Conservation (phyloP, 2,888 invertebrate genomes). For the Boloria euphrosyne region DNA sequence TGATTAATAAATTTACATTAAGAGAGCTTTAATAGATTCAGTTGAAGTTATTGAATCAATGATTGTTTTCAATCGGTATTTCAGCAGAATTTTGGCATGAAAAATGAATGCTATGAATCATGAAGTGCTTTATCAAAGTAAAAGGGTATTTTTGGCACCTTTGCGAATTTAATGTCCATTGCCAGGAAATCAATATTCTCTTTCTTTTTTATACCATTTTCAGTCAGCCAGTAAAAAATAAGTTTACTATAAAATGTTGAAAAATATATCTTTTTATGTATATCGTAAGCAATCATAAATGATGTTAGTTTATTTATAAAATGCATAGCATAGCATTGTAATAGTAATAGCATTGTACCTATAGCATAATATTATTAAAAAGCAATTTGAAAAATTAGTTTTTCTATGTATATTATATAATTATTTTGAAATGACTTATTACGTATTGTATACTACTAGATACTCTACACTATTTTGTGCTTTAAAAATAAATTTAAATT, state of each 20-base stretch:
- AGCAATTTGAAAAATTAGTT: no score
- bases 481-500: no score
- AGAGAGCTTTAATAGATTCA: not conserved
- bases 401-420: no score
- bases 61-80: slow-evolving; percentile 10
- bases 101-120: slow-evolving; percentile 16
- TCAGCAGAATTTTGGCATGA: slow-evolving; percentile 16
- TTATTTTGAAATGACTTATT: no score
- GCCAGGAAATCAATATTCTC: slow-evolving; percentile 8
- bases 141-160: slow-evolving; percentile 20
- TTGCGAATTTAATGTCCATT: slow-evolving; percentile 7
- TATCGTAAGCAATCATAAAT: no score
- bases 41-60: not conserved
- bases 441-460: no score
- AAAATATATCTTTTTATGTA: no score
- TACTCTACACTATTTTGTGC: no score
- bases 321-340: not conserved
- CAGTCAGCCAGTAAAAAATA: not conserved
- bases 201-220: slow-evolving; percentile 8
- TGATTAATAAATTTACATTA: not conserved
- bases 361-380: not conserved
- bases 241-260: not conserved
- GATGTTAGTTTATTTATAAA: no score
- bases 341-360: not conserved
- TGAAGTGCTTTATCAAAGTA: slow-evolving; percentile 19